phyloP scores from a whole-genome alignment of 2,113 vertebrate genomes.

The Mandrillus leucophaeus region DNA sequence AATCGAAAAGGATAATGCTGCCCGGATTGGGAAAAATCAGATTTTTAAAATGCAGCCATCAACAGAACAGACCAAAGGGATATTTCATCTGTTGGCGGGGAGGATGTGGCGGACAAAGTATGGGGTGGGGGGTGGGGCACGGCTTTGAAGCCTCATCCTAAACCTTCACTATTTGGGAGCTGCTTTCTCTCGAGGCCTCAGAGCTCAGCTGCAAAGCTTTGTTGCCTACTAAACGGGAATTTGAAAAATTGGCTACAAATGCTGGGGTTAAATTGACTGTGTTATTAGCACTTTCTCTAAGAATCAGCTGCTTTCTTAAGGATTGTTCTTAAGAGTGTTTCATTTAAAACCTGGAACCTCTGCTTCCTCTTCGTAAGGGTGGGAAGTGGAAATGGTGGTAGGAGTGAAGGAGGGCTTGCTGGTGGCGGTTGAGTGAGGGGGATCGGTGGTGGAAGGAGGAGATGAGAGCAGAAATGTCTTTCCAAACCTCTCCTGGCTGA shows the following conservation, averaged over 20 bases:
- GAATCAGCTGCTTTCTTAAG: conserved; percentile 2
- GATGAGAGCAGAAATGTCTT: fast-evolving
- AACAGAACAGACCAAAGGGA: not conserved
- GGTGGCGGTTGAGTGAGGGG: fast-evolving
- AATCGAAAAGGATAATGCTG: conserved; percentile 31
- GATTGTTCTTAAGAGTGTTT: conserved; percentile 22
- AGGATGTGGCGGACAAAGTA: not conserved
- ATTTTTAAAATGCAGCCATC: not conserved
- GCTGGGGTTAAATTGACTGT: conserved; percentile 4
- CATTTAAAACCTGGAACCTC: not conserved
- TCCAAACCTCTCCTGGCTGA: fast-evolving
- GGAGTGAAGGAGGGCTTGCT: not conserved
- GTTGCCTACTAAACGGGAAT: not conserved
- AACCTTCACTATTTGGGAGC: conserved; percentile 13
- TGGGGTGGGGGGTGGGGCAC: not conserved
- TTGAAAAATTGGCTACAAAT: not conserved
- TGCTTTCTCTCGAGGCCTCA: not conserved
- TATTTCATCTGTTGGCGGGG: not conserved
- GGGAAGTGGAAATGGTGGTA: not conserved
- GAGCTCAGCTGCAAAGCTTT: conserved; percentile 12
- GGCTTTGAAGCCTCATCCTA: conserved; percentile 18
- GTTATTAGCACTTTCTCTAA: not conserved
- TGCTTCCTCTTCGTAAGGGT: not conserved
- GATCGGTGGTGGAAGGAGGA: no score
- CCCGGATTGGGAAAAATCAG: not conserved